phyloP scores from a whole-genome alignment of 2,113 vertebrate genomes.

The Tragelaphus strepsiceros region DNA sequence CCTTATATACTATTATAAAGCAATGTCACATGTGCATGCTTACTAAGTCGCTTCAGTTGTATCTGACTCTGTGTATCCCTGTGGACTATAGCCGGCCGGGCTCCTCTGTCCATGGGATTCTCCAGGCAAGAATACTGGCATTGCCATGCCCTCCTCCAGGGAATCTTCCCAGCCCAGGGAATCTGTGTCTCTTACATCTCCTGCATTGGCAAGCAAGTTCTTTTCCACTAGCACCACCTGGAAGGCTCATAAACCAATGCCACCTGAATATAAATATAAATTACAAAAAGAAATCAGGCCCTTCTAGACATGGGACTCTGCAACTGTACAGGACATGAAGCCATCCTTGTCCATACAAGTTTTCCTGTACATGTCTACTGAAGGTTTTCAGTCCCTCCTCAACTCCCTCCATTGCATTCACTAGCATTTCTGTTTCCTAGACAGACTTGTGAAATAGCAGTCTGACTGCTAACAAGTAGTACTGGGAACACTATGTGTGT shows the following conservation, averaged over 20 bases:
- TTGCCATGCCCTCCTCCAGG: not conserved
- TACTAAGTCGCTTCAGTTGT: not conserved
- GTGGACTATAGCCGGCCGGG: fast-evolving
- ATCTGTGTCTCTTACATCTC: not conserved
- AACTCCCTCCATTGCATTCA: not conserved
- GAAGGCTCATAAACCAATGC: not conserved
- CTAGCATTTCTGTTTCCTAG: not conserved
- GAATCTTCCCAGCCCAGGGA: not conserved
- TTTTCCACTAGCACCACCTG: not conserved
- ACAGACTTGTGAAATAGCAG: not conserved
- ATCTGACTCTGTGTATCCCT: not conserved
- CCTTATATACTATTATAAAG: not conserved
- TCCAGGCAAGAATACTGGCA: not conserved
- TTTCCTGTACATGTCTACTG: not conserved
- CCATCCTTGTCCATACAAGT: not conserved
- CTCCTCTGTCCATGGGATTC: not conserved
- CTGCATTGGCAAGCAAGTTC: not conserved
- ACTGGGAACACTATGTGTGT: not conserved
- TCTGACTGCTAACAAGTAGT: not conserved
- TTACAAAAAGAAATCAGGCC: not conserved
- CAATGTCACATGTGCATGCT: not conserved
- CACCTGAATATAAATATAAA: not conserved
- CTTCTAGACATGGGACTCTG: not conserved
- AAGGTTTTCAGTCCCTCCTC: not conserved
- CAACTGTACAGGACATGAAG: not conserved